Evolutionary conservation across 2,113 vertebrate species (phyloP), one percentile per base, ranked within the genome.

Genomic region (Entomyzon cyanotis): DNA sequence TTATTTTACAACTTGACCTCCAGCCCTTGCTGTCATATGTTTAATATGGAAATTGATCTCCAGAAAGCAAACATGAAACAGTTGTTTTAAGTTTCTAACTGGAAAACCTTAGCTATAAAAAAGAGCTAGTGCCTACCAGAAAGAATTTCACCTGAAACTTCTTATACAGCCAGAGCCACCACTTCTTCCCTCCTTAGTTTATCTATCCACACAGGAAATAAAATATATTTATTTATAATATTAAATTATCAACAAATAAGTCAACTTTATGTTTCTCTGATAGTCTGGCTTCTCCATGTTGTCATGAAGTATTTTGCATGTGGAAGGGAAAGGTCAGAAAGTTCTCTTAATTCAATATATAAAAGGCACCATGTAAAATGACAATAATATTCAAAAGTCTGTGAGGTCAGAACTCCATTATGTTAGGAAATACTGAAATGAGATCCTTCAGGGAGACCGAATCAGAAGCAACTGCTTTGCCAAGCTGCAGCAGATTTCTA

Each of bases 1-100:
- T 8, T 67, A 27, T 4, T 62, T 52, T 0, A 0, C 21, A 23
- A 42, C 30, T 53, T 75, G 31, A 24, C 11, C 5, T 73, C 20
- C 46, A 90, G 33, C 4, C 11, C 11, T 52, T 80, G 19, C 9
- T 12, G 14, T 69, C 9, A 5, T 69, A 59, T 0, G 0, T 41
- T 59, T 59, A 69, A 35, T 31, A 46, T 0, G 4, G 19, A 83
- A 88, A 79, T 8, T 37, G 6, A 67, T 59, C 7, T 79, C 37
- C 33, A 85, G 52, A 79, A 93, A 50, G 3, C 9, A 82, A 82
- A 55, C 1, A 30, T 15, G 13, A 77, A 93, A 67, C 15, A 10
- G 37, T 11, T 2, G 2, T 67, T 87, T 93, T 16, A 75, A 10
- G 11, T 50, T 53, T 82, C 35, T 23, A 60, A 2, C 2, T 55